These are phyloP conservation scores for Camponotus fellah DNA, from an alignment of 2,888 invertebrate genomes.

Conservation along the genomic window DNA sequence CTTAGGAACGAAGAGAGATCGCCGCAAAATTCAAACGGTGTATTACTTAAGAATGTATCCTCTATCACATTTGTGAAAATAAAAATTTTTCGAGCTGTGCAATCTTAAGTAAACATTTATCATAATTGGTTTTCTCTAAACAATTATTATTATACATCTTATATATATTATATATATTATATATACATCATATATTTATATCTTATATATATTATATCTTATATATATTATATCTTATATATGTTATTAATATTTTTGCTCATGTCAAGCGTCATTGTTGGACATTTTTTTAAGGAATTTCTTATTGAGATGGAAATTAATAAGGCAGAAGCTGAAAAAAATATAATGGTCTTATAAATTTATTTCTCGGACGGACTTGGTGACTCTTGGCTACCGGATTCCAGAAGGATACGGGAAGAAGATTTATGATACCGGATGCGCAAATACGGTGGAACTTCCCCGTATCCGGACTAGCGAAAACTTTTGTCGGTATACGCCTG, in stretches of 20 bases:
- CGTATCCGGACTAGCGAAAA: constrained; percentile 84
- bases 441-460: constrained; percentile 86
- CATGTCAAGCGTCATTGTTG: background rate
- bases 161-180: too few relatives aligned
- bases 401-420: constrained; percentile 76
- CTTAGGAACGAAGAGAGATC: too few relatives aligned
- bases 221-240: too few relatives aligned
- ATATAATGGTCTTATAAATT: constrained; percentile 64
- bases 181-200: too few relatives aligned
- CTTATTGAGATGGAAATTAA: constrained; percentile 34
- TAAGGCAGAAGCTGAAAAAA: constrained; percentile 52
- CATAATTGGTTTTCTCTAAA: too few relatives aligned
- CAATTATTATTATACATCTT: too few relatives aligned
- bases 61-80: too few relatives aligned
- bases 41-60: too few relatives aligned
- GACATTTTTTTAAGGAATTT: background rate
- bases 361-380: constrained; percentile 69
- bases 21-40: too few relatives aligned
- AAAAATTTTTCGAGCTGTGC: too few relatives aligned
- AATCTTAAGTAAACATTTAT: too few relatives aligned
- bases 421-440: constrained; percentile 85
- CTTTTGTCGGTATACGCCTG: constrained; percentile 78
- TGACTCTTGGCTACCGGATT: constrained; percentile 78
- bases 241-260: background rate
- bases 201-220: too few relatives aligned